Evolutionary conservation across 2,797 vertebrate genomes (phyloP).

Genomic region (Enteromius unitaeniatus): DNA sequence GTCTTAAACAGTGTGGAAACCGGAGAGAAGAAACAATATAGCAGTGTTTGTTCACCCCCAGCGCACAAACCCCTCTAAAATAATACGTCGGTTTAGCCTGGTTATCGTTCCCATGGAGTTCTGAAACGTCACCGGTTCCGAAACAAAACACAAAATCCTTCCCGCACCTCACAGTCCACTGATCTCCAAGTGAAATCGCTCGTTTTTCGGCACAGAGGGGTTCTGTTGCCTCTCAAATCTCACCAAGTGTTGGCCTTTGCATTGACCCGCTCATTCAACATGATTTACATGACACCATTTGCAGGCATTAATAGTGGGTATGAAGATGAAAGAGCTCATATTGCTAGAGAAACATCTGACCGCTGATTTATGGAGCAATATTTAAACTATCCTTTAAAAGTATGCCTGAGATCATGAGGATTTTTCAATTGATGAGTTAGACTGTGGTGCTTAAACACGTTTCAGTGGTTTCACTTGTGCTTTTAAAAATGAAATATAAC

Average conservation of each 20-base stretch:
- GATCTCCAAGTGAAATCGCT: slow-evolving; percentile 41
- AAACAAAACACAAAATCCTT: slow-evolving; percentile 52
- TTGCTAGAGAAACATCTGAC: slow-evolving; percentile 54
- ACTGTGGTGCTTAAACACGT: background rate
- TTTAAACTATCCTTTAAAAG: slow-evolving; percentile 40
- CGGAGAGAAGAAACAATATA: slow-evolving; percentile 65
- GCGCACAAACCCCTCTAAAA: slow-evolving; percentile 54
- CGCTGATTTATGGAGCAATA: slow-evolving; percentile 50
- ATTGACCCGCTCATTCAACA: slow-evolving; percentile 45
- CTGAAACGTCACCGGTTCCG: slow-evolving; percentile 47
- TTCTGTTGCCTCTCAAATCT: slow-evolving; percentile 47
- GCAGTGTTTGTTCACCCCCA: slow-evolving; percentile 63
- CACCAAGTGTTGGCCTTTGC: slow-evolving; percentile 47
- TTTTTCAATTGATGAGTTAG: slow-evolving; percentile 5
- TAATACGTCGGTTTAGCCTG: slow-evolving; percentile 55
- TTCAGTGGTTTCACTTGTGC: slow-evolving; percentile 19
- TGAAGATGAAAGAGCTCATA: slow-evolving; percentile 55
- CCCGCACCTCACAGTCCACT: slow-evolving; percentile 30
- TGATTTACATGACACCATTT: slow-evolving; percentile 57
- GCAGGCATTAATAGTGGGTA: slow-evolving; percentile 43
- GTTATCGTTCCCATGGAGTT: slow-evolving; percentile 62
- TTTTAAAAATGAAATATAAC: slow-evolving; percentile 3
- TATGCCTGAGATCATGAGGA: slow-evolving; percentile 21
- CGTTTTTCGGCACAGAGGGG: slow-evolving; percentile 42
- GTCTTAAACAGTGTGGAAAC: slow-evolving; percentile 63